A percentile compares a stretch with the other conserved stretches of the same genome.
phyloP scores from a whole-genome alignment of 2,113 vertebrate genomes.

The Pseudonaja textilis region DNA sequence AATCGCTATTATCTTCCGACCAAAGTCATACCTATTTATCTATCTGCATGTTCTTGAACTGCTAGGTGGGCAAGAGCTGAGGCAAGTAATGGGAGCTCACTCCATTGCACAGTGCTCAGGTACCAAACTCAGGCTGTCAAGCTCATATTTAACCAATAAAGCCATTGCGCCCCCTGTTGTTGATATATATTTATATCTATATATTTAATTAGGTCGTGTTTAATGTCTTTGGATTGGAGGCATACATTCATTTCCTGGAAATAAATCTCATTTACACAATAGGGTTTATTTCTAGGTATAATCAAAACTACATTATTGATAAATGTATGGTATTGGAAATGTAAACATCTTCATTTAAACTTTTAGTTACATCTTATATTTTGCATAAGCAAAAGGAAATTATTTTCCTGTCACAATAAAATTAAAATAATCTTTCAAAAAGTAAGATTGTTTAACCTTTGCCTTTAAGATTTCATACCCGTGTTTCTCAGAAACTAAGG shows the following conservation, averaged over 20 bases:
- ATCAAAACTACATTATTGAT: background rate
- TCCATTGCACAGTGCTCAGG: background rate
- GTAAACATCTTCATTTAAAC: background rate
- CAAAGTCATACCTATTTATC: background rate
- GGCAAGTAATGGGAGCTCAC: background rate
- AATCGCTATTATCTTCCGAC: background rate
- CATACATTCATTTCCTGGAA: background rate
- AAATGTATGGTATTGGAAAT: background rate
- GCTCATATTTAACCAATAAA: background rate
- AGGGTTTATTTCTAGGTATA: background rate
- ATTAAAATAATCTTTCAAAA: constrained; percentile 14
- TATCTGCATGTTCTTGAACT: background rate
- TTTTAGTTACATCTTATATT: constrained; percentile 13
- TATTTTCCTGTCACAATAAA: constrained; percentile 41
- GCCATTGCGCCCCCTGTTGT: background rate
- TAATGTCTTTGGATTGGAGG: background rate
- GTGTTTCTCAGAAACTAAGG: too few relatives aligned
- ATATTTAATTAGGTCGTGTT: background rate
- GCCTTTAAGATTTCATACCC: constrained; percentile 31
- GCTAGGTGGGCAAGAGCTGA: background rate
- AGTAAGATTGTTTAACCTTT: constrained; percentile 41
- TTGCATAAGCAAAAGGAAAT: constrained; percentile 49
- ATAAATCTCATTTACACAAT: background rate
- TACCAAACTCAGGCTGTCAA: background rate
- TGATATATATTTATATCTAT: background rate